Evolutionary conservation across 2,888 invertebrate species (phyloP).

Genomic region (Lycia hirtaria): DNA sequence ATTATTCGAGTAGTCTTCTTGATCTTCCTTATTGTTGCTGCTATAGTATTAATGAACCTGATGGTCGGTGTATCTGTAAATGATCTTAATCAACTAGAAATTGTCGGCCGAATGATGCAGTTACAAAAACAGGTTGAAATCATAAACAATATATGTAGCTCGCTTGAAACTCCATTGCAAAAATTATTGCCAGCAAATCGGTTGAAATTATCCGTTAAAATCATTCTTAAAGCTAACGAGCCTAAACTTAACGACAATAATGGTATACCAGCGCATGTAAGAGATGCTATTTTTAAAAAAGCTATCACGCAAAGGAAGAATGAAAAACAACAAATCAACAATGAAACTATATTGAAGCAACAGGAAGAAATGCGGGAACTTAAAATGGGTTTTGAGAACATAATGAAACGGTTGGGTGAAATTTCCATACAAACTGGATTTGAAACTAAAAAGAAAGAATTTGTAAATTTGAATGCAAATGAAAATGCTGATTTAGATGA

Average conservation of each 20-base stretch:
- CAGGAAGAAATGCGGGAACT: constrained; percentile 42
- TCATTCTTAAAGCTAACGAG: constrained; percentile 34
- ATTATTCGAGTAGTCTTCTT: constrained; percentile 78
- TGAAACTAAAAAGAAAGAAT: constrained; percentile 1
- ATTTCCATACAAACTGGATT: background rate
- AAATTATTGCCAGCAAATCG: constrained; percentile 37
- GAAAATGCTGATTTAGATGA: background rate
- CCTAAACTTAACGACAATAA: constrained; percentile 43
- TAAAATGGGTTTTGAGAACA: background rate
- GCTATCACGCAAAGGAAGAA: constrained; percentile 64
- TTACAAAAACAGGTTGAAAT: constrained; percentile 84
- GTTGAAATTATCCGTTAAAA: constrained; percentile 17
- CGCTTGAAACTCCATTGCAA: constrained; percentile 46
- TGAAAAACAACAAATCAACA: constrained; percentile 57
- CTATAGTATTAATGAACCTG: constrained; percentile 85
- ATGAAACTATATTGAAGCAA: constrained; percentile 52
- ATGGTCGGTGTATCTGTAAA: constrained; percentile 86
- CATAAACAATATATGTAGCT: constrained; percentile 45
- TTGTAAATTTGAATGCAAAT: constrained; percentile 3
- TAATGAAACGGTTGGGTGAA: background rate
- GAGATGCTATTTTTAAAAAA: constrained; percentile 69
- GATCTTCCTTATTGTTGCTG: constrained; percentile 79
- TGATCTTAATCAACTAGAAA: constrained; percentile 83
- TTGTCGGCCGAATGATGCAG: constrained; percentile 81
- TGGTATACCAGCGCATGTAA: constrained; percentile 59